Conservation (phyloP, 2,797 vertebrate species). For the Rousettus madagascariensis region DNA sequence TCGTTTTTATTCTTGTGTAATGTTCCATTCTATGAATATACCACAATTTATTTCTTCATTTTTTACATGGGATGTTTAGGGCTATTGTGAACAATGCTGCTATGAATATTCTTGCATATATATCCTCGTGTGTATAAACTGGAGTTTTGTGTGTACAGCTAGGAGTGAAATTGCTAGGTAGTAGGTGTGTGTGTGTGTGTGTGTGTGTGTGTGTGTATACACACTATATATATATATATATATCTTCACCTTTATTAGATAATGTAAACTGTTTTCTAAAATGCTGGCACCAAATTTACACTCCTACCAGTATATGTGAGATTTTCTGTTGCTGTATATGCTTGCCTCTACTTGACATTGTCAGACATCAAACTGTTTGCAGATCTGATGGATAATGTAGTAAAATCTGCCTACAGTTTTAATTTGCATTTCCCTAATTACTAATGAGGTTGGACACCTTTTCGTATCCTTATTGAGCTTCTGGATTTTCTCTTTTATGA, state of each 20-base stretch:
- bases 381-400: not conserved
- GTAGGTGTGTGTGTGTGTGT: too few relatives aligned
- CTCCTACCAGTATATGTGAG: not conserved
- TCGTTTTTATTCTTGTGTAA: conserved; percentile 5
- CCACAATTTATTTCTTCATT: not conserved
- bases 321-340: not conserved
- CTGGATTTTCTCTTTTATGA: conserved; percentile 29
- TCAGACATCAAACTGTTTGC: not conserved
- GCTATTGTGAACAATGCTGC: not conserved
- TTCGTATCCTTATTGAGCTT: not conserved
- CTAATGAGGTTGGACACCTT: not conserved
- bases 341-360: not conserved
- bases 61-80: not conserved
- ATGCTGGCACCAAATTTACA: not conserved
- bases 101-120: not conserved
- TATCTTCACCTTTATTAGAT: not conserved
- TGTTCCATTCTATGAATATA: not conserved
- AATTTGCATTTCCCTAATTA: not conserved
- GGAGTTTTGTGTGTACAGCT: not conserved
- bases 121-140: not conserved
- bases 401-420: not conserved
- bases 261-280: not conserved
- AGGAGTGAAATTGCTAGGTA: not conserved
- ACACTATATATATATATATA: rapidly evolving
- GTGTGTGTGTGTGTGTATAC: too few relatives aligned